Evolutionary conservation across 1,140 invertebrate species (phyloP).

Genomic region (Euura lappo): DNA sequence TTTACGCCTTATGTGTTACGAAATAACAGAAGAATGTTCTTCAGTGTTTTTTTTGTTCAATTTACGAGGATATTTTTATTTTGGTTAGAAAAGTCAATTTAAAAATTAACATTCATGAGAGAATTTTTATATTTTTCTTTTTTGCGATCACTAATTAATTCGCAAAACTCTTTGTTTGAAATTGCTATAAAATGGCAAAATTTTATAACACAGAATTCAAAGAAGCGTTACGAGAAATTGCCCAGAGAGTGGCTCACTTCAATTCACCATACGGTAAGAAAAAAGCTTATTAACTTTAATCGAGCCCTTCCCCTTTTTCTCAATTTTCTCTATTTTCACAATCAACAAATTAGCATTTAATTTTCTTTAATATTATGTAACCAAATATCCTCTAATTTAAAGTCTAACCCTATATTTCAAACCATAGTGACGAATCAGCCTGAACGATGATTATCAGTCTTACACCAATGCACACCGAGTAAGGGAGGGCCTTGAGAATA

Average conservation of each 20-base stretch:
- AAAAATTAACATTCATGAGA: not conserved
- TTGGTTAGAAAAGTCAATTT: slow-evolving; percentile 3
- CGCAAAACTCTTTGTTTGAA: no score
- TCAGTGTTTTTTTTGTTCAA: not conserved
- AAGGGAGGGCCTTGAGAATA: no score
- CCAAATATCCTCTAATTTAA: no score
- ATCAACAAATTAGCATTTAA: no score
- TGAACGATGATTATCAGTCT: not conserved
- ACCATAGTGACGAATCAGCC: no score
- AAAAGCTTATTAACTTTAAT: no score
- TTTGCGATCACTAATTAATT: not conserved
- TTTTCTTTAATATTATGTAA: no score
- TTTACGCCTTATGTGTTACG: not conserved
- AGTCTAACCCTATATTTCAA: no score
- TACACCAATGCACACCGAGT: no score
- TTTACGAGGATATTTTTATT: not conserved
- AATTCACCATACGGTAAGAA: slow-evolving; percentile 36
- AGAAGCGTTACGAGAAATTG: slow-evolving; percentile 36
- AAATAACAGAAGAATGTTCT: not conserved
- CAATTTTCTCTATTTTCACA: not conserved
- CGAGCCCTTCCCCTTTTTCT: not conserved
- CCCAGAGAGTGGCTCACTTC: slow-evolving; percentile 30
- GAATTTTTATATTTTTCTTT: not conserved
- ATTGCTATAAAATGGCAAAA: slow-evolving; percentile 21
- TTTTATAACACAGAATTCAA: slow-evolving; percentile 42